Evolutionary conservation across 2,113 vertebrate genomes (phyloP).

Genomic region (Oreocharis arfaki): DNA sequence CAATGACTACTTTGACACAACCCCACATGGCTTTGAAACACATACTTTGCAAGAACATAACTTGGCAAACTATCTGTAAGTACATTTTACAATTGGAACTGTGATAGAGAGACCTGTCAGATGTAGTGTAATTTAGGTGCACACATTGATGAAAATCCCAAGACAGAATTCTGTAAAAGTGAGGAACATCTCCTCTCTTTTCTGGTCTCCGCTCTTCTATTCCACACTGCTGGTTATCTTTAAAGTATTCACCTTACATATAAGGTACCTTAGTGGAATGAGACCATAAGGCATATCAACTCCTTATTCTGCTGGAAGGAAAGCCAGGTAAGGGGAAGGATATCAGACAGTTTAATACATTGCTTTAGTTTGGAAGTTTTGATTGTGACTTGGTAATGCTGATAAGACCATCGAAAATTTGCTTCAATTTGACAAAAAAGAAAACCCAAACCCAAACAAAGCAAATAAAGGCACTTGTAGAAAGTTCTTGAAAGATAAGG

Average conservation of each 20-base stretch:
- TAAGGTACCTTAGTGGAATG: neutral
- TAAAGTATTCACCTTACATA: neutral
- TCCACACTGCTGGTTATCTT: neutral
- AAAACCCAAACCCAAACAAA: neutral
- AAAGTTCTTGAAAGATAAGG: neutral
- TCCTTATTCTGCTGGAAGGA: neutral
- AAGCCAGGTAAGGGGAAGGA: neutral
- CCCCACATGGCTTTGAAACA: slow-evolving; percentile 96
- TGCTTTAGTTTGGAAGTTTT: neutral
- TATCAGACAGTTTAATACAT: neutral
- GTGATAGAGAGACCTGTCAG: neutral
- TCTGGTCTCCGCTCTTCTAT: neutral
- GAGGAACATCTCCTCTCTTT: neutral
- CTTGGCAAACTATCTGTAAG: slow-evolving; percentile 98
- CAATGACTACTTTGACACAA: slow-evolving; percentile 98
- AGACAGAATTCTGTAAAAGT: neutral
- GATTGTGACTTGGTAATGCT: neutral
- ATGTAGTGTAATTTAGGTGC: neutral
- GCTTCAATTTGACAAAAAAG: neutral
- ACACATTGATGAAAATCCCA: neutral
- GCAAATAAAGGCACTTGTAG: neutral
- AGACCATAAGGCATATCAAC: neutral
- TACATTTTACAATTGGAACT: slow-evolving; percentile 43
- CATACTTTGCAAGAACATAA: slow-evolving; percentile 99
- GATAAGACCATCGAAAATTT: neutral